Evolutionary conservation across 2,888 invertebrate species (phyloP).

Genomic region (Drosophila parthenogenetica): DNA sequence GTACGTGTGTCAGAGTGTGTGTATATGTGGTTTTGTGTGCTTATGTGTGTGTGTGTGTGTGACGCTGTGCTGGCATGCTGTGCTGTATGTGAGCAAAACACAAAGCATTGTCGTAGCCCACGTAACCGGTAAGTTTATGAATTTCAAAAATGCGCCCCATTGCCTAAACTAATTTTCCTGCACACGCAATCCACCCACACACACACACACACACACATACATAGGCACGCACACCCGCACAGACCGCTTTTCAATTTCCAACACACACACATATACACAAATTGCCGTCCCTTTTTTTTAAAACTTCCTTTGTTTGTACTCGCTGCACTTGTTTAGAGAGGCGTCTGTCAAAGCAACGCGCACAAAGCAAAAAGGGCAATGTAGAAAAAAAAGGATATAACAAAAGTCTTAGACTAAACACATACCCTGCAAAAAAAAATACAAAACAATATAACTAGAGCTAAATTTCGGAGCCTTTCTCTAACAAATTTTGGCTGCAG

Average conservation of each 20-base stretch:
- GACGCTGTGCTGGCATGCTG: constrained; percentile 19
- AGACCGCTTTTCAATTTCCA: constrained; percentile 51
- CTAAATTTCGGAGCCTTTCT: neutral
- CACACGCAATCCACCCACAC: constrained; percentile 51
- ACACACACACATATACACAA: constrained; percentile 17
- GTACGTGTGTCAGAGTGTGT: neutral
- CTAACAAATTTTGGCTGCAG: too few species aligned
- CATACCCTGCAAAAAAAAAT: constrained; percentile 28
- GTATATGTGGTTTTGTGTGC: neutral
- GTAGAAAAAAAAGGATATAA: neutral
- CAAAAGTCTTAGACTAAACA: constrained; percentile 6
- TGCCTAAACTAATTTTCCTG: constrained; percentile 72
- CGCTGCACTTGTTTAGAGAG: constrained; percentile 49
- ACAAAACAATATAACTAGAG: neutral
- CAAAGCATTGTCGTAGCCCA: constrained; percentile 29
- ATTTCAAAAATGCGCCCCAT: constrained; percentile 72
- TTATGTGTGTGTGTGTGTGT: constrained; percentile 2
- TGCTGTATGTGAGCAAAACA: neutral
- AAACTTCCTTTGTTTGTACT: constrained; percentile 20
- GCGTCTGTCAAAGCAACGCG: constrained; percentile 43
- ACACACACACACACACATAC: constrained; percentile 20
- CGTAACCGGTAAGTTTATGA: constrained; percentile 68
- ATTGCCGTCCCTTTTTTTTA: constrained; percentile 20
- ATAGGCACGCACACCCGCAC: neutral
- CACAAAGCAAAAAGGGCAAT: constrained; percentile 6